These are phyloP conservation scores for Goniozus legneri DNA, from an alignment of 1,140 invertebrate genomes.

Conservation along the genomic window DNA sequence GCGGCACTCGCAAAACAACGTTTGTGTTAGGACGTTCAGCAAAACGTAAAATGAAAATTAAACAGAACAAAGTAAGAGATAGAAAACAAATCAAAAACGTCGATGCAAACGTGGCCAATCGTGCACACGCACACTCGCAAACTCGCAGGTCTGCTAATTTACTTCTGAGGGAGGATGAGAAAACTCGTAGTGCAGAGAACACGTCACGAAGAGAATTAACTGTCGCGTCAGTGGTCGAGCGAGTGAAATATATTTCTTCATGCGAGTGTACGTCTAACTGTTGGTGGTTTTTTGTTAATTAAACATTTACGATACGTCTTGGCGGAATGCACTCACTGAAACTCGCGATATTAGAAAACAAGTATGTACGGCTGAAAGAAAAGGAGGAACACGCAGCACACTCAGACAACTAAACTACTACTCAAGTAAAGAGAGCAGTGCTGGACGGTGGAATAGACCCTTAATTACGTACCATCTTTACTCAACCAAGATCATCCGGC, in stretches of 20 bases:
- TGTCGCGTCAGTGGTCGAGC: too few relatives aligned
- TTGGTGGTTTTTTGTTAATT: background rate
- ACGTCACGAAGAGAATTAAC: too few relatives aligned
- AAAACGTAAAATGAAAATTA: too few relatives aligned
- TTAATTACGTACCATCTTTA: too few relatives aligned
- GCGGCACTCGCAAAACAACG: background rate
- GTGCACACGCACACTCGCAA: constrained; percentile 18
- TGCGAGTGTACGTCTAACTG: background rate
- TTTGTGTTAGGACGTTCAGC: background rate
- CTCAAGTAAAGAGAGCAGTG: constrained; percentile 10
- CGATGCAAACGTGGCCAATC: constrained; percentile 23
- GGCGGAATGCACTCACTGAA: background rate
- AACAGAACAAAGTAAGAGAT: too few relatives aligned
- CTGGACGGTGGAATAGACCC: constrained; percentile 4
- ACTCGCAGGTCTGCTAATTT: background rate
- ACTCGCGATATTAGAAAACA: too few relatives aligned
- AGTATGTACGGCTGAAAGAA: background rate
- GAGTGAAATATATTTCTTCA: too few relatives aligned
- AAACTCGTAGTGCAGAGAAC: too few relatives aligned
- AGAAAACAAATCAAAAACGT: constrained; percentile 16
- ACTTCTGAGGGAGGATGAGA: background rate
- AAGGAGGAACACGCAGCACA: constrained; percentile 41
- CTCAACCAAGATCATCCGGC: too few relatives aligned
- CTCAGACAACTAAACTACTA: constrained; percentile 36
- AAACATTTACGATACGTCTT: background rate